Evolutionary conservation across 2,888 invertebrate species (phyloP), one percentile per base, ranked within the genome.

Genomic region (Tachina grossa): DNA sequence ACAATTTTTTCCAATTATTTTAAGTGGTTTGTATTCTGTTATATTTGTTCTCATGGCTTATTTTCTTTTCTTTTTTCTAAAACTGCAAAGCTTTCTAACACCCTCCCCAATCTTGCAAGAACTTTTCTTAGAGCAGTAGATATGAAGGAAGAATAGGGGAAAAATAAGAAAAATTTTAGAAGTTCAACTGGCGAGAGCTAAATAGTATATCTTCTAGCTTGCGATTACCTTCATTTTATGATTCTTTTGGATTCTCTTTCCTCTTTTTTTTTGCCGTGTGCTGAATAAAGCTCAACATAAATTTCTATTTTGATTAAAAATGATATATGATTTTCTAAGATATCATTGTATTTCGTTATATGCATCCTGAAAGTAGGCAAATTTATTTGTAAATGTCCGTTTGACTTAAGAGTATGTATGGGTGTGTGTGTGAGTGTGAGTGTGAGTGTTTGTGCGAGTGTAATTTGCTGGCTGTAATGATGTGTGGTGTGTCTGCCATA

Each of bases 1-100:
- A 59, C 43, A 76, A 76, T 57, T 55, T 81, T 85, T 85, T 82
- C 85, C 85, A 85, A 85, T 85, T 85, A 85, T 79, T 84, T 81
- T 81, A 84, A 84, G 84, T 84, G 81, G 85, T 83, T 83, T 85
- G 75, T 83, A 82, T 82, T 63, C 69, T 68, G 74, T 74, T 81
- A 55, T 78, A 69, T 81, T 74, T 51, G 49, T 71, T 74, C 74
- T 63, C 78, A 68, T 55, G 63, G 59, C 19, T 41, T 49, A 45
- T 49, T 66, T 57, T 16, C 16, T 41, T 45, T 4, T 43, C n/a
- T 16, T 41, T 59, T 43, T 59, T 61, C 51, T 43, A 10, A 39
- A 41, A 53, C 49, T 61, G 14, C 69, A 61, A 45, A 61, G 59
- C 74, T 55, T 68, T 55, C 66, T 45, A 14, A 61, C 53, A 43